Evolutionary conservation across 1,140 invertebrate species (phyloP), one percentile per base, ranked within the genome.

Genomic region (Polypedilum pembai): DNA sequence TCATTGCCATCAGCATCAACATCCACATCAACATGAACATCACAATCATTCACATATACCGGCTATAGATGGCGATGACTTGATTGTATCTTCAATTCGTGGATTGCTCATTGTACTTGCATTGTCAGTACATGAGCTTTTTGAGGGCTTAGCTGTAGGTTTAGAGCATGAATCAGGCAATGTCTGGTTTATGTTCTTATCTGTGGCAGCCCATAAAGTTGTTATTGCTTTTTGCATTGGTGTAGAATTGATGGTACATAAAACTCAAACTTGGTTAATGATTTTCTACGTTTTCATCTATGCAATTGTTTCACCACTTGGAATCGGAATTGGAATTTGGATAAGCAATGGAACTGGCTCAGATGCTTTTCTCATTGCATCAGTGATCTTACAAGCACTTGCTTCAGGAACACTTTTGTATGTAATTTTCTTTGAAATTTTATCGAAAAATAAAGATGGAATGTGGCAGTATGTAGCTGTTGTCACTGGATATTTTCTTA

Each of bases 111-210:
- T 91, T 73, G 87, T 92, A 5, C 80, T 91, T 33, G 91, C 91
- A 5, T 81, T 93, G 8, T 91, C 90, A 2, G 86, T 92, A 69
- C 91, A 93, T 79, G 89, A 90, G 75, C 80, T 92, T 0, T 91
- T 93, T 78, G 91, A 93, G 84, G 91, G 91, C 21, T 83, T 92
- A 73, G 87, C 90, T 1, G 87, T 92, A 74, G 90, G 90, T 20
- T 83, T 92, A 10, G 89, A 91, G 79, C 81, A 79, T 40, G 82
- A 83, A 3, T 76, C 83, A 3, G 75, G 78, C 1, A 83, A 85
- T 73, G 86, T 91, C 8, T 89, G 87, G 85, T 81, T 80, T 76
- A 82, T 83, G 81, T 81, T 82, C 73, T 80, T 78, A 40, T 80
- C 88, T 0, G 83, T 89, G 1, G 79, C 83, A 24, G 83, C 86